phyloP scores from a whole-genome alignment of 2,113 vertebrate genomes.

The Vombatus ursinus region DNA sequence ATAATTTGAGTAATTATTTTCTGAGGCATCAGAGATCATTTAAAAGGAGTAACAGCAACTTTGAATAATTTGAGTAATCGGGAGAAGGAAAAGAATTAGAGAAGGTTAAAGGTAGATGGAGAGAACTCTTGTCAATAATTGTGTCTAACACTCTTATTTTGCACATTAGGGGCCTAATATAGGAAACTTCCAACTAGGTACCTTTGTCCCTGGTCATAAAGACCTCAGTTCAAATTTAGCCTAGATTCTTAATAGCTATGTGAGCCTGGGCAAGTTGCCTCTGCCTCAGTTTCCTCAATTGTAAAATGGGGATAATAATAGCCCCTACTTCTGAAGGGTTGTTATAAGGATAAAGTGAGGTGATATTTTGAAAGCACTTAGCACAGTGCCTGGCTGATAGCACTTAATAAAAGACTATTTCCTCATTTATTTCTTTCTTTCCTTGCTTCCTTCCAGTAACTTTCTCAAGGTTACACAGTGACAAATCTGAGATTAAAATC shows the following conservation, averaged over 20 bases:
- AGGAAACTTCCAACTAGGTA: background rate
- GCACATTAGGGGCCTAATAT: background rate
- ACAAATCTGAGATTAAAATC: background rate
- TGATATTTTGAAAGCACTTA: background rate
- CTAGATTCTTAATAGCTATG: background rate
- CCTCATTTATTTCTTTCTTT: background rate
- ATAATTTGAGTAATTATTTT: background rate
- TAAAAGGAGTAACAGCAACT: background rate
- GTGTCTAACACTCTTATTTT: background rate
- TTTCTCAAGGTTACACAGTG: background rate
- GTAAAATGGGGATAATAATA: background rate
- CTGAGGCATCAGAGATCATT: background rate
- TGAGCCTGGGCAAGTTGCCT: background rate
- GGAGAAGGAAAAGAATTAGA: background rate
- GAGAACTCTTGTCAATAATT: background rate
- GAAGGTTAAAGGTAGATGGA: background rate
- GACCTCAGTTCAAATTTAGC: background rate
- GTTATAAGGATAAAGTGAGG: background rate
- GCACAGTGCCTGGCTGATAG: background rate
- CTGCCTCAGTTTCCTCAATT: background rate
- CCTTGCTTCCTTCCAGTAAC: background rate
- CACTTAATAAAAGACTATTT: background rate
- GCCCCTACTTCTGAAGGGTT: background rate
- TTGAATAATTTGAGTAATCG: background rate
- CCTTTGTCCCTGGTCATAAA: background rate